Evolutionary conservation across 1,140 invertebrate genomes (phyloP).

Genomic region (Leptonema lineaticorne): DNA sequence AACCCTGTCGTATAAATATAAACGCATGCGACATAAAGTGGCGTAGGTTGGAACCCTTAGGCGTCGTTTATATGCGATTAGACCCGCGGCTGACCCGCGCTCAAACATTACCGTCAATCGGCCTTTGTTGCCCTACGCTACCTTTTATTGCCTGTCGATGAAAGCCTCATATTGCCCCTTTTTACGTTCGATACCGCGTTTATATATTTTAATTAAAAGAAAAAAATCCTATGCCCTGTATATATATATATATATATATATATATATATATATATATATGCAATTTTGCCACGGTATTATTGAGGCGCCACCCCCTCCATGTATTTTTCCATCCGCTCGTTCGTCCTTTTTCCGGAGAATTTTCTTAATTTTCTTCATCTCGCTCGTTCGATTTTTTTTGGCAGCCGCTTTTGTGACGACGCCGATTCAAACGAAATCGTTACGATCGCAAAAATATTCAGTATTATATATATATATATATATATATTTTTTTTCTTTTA

Average conservation of each 20-base stretch:
- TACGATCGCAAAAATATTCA: too few species aligned
- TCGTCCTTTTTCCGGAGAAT: too few species aligned
- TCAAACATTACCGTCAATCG: background rate
- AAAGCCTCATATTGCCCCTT: background rate
- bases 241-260: background rate
- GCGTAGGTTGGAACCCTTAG: background rate
- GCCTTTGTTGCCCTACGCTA: background rate
- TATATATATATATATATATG: background rate
- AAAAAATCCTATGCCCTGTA: background rate
- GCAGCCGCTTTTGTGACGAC: too few species aligned
- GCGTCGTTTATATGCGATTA: background rate
- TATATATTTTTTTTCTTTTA: too few species aligned
- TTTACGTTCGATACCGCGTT: background rate
- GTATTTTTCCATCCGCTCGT: too few species aligned
- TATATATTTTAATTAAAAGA: slow-evolving; percentile 1
- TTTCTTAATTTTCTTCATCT: too few species aligned
- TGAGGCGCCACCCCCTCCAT: too few species aligned
- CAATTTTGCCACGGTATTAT: too few species aligned
- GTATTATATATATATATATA: too few species aligned
- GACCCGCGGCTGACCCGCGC: background rate
- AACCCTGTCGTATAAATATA: too few species aligned
- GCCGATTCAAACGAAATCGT: too few species aligned
- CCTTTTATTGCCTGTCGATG: background rate
- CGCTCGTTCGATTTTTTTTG: too few species aligned
- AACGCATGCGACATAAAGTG: background rate